Base-by-base conservation (phyloP, 2,113 vertebrate genomes). In the Himantopus leucocephalus region DNA sequence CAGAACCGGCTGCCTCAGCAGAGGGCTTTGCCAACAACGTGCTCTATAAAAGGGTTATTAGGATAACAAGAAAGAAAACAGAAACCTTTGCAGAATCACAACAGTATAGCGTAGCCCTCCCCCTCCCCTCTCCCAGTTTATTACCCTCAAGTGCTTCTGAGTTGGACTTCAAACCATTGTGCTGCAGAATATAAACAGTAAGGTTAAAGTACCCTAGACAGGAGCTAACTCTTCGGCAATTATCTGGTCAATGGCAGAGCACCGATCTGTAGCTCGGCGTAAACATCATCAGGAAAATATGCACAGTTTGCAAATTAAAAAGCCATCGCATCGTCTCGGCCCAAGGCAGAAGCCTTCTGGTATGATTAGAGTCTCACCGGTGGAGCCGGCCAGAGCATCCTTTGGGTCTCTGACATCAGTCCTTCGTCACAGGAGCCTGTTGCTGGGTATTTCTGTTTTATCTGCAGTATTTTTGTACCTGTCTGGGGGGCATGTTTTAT, bases 1-100 rank as follows among this genome's bases (percentile, higher is more conserved):
- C 91, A 90, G 96, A 97, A 97, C 93, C 45, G 94, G 92, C 97
- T 97, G 94, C 88, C 97, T 97, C 96, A 97, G 97, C 97, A 97
- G 91, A 96, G 94, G 97, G 93, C 92, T 96, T 79, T 97, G 96
- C 96, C 97, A 97, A 71, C 95, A 96, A 66, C 56, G 59, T 95
- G 84, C 90, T 94, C 96, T 83, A 92, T 96, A 95, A 97, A 97
- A 96, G 90, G 96, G 94, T 96, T 97, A 96, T 97, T 97, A 97
- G 96, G 95, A 96, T 96, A 97, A 95, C 96, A 95, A 97, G 96
- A 97, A 97, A 90, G 93, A 97, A 97, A 97, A 96, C 88, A 96
- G 94, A 97, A 96, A 97, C 93, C 96, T 97, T 96, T 97, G 96
- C 96, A 96, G 94, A 97, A 97, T 91, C 93, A 75, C 82, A 97